Evolutionary conservation across 2,888 invertebrate species (phyloP), one percentile per base, ranked within the genome.

Genomic region (Parnassius glacialis): DNA sequence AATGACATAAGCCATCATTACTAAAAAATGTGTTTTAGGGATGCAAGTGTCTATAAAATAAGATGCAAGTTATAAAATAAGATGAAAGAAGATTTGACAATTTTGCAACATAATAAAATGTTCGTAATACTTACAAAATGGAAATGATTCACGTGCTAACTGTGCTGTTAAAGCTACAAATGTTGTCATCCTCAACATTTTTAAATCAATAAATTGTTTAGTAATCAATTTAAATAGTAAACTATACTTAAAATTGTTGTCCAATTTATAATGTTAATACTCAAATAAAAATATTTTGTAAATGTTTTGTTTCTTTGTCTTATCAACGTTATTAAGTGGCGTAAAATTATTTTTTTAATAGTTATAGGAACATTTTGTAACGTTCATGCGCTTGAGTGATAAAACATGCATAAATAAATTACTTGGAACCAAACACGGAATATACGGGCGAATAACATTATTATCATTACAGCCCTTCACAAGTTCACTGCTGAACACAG

Each of bases 1-100:
- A 90, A 51, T 72, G 66, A 61, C 90, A 90, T 9, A 83, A 61
- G 9, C 71, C 75, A 16, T 78, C 85, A 71, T 86, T 86, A 61
- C 82, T 59, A 65, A 79, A 65, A 66, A 86, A 83, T 61, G 79
- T 13, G 84, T 76, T 68, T 86, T 83, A 12, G 90, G 88, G n/a
- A 83, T 73, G 69, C 90, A 90, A 72, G 80, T 69, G 67, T 75
- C 87, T 89, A 64, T 13, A 56, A n/a, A 43, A 61, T 61, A 51
- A 68, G 54, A 63, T 62, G 47, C 50, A 59, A 52, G 12, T 25
- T 64, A 51, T 44, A 43, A 57, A 34, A 16, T 34, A 34, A 56
- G 54, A 48, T 50, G 44, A 42, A 9, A 10, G 56, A 43, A 56
- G 42, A 48, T 34, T 42, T 56, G 16, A 59, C 16, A 59, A 48